Base-by-base conservation (phyloP, 35 echinoderm and acorn worm genomes). In the Patiria miniata region DNA sequence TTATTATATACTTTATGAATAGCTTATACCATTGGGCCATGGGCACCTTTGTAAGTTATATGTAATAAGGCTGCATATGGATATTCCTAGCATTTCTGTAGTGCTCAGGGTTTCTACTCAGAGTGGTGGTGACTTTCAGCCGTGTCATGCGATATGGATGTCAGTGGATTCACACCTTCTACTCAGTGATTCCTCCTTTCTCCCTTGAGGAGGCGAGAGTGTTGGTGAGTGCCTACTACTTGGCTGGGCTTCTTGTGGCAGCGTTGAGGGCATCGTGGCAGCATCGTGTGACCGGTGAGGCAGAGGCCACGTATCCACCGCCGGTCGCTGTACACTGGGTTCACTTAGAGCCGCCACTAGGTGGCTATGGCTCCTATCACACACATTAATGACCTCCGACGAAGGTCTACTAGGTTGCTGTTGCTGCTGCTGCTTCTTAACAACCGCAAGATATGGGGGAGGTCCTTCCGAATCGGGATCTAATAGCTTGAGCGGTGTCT, bases 391-490 rank as follows among this genome's bases (percentile, higher is more conserved):
- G 68, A 81, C 65, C 65, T 73, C 65, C 26, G 65, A 73, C 1
- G 65, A 73, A 34, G 65, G 65, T 73, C 65, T 60, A n/a, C n/a
- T 47, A 47, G 42, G 42, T 32, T 61, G 81, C 90, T 94, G 87
- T 90, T 94, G 59, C 89, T 94, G 28, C 26, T 73, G 65, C 9
- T 73, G 65, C 65, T 73, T 76, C 55, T 89, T 61, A 44, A 94
- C 80, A 23, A 93, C 83, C 54, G 79, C 87, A 44, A 89, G 81
- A 87, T 95, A 95, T 84, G 93, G 93, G 40, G 93, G 93, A 28
- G 93, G 93, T 28, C 83, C 89, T 73, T 95, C 93, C 59, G 79
- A 36, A 83, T 88, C 84, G 14, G 89, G 91, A 81, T 95, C 93
- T 29, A 86, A 68, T 78, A 95, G 37, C 42, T 87, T 81, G 15